Evolutionary conservation across 2,888 invertebrate genomes (phyloP), one percentile per base, ranked within the genome.

Genomic region (Epinotia nisella): DNA sequence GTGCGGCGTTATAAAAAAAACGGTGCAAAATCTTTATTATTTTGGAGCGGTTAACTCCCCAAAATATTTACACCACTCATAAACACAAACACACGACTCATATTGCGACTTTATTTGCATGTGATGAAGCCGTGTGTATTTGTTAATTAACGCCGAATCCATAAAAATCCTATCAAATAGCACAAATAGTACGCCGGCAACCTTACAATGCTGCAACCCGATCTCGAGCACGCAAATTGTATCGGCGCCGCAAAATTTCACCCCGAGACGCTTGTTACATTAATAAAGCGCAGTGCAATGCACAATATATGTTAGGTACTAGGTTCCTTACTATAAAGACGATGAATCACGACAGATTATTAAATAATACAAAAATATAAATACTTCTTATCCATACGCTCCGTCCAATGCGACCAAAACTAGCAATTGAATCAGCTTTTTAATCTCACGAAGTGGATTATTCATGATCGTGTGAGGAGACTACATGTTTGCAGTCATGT

Each of bases 161-260:
- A 49, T 41, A 21, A 59, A 51, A 70, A 21, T 56, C 24, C 21
- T 55, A 72, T 70, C 41, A 35, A 45, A 72, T 61, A 24, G 15
- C 56, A 56, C 56, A 24, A n/a, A 62, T 39, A 60, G 55, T 58
- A 61, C n/a, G 21, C 55, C 19, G 15, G 60, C 60, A 61, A 49
- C 60, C 61, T 59, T 60, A 66, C 35, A 65, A 41, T 3, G 24
- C 41, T 49, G 66, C 70, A 72, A 71, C 75, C 69, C 62, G 70
- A 68, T 69, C 74, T 61, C 70, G 61, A 72, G 75, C 74, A 67
- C 70, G 68, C 75, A 71, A 75, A 76, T 73, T 70, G 39, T 75
- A 78, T 74, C 75, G 60, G 74, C 64, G 75, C 79, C 78, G 77
- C 78, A 75, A 80, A 83, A 80, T 81, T 80, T 78, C 80, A 81